Percentiles rank a stretch among this genome's conserved stretches.
Conservation (phyloP, 2,797 vertebrate species). For the Rhinella marina region DNA sequence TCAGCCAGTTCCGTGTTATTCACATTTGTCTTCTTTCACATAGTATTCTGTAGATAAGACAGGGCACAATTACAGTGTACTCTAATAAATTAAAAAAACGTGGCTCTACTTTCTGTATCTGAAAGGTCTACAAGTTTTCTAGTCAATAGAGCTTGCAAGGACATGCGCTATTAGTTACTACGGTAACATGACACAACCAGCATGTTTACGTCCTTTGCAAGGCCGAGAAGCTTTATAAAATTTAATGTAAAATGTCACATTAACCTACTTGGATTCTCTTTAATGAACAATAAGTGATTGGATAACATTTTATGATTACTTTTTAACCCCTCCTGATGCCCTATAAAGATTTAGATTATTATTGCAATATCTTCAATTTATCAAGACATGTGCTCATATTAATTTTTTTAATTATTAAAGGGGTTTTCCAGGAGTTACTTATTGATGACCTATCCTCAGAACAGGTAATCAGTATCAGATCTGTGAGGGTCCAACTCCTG, state of each 20-base stretch:
- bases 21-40: neutral
- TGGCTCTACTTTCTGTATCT: constrained; percentile 64
- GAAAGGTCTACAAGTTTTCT: constrained; percentile 71
- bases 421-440: too few relatives aligned
- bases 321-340: constrained; percentile 47
- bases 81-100: constrained; percentile 30
- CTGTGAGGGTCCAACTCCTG: too few relatives aligned
- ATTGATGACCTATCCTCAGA: too few relatives aligned
- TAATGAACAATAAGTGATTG: constrained; percentile 65
- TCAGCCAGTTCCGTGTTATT: neutral
- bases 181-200: constrained; percentile 72
- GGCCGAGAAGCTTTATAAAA: constrained; percentile 70
- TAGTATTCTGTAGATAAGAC: neutral
- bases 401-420: too few relatives aligned
- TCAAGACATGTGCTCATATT: neutral
- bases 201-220: constrained; percentile 71
- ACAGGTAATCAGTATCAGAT: too few relatives aligned
- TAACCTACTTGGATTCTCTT: constrained; percentile 67
- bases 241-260: constrained; percentile 68
- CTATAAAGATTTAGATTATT: neutral
- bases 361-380: neutral
- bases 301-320: constrained; percentile 53
- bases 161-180: constrained; percentile 73
- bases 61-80: constrained; percentile 5
- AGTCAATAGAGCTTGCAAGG: constrained; percentile 71